phyloP scores from a whole-genome alignment of 2,113 vertebrate genomes.

The Callorhinus ursinus region DNA sequence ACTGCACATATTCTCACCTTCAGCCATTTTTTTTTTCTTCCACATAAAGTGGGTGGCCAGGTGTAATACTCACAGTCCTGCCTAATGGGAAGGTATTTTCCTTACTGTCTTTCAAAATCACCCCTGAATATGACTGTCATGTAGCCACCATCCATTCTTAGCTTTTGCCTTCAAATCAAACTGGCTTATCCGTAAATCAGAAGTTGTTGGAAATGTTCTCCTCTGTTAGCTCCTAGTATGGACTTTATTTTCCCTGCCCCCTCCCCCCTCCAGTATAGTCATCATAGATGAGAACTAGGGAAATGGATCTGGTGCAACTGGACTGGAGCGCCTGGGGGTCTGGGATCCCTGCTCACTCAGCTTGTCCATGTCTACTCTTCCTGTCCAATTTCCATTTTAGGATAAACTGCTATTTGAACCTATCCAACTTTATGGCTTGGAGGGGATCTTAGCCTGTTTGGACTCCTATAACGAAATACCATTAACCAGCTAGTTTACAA shows the following conservation, averaged over 20 bases:
- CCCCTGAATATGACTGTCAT: not conserved
- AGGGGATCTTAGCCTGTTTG: not conserved
- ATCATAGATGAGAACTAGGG: not conserved
- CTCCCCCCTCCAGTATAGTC: not conserved
- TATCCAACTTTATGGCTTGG: not conserved
- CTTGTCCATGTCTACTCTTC: not conserved
- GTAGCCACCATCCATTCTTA: not conserved
- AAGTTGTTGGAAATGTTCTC: not conserved
- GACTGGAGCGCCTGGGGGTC: not conserved
- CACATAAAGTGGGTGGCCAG: not conserved
- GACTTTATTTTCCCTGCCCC: not conserved
- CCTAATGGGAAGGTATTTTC: not conserved
- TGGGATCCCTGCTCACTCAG: not conserved
- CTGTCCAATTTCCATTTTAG: not conserved
- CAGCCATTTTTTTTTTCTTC: not conserved
- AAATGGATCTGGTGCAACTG: not conserved
- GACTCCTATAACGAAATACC: not conserved
- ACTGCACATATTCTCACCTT: not conserved
- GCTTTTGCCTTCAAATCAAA: not conserved
- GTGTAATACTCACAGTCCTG: not conserved
- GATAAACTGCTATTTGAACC: not conserved
- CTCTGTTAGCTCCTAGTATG: not conserved
- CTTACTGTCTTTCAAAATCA: not conserved
- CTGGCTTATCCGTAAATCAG: not conserved
- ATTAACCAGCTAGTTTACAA: not conserved